Base-by-base conservation (phyloP, 1,140 invertebrate species). In the Pogonomyrmex barbatus region DNA sequence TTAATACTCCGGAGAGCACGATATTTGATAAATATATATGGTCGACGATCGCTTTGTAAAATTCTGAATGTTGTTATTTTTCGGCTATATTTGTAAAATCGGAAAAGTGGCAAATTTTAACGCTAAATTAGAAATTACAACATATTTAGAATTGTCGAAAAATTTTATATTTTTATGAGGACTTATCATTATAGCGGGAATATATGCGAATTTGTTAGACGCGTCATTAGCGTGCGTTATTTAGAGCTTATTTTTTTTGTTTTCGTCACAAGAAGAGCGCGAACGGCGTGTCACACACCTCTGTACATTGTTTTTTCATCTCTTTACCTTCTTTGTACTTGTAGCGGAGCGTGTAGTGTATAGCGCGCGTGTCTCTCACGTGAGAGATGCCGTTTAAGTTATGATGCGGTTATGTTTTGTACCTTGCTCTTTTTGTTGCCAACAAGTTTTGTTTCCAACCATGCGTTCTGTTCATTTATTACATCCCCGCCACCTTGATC, bases 401-500 rank as follows among this genome's bases (percentile, higher is more conserved):
- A 89, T 89, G 58, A 89, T 89, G 33, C 82, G 52, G 82, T 89
- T 89, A 89, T 84, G 89, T 90, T 90, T 89, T 94, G 92, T 94
- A 94, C 86, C 89, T 91, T 93, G 92, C 88, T 91, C 92, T 94
- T 93, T 91, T 92, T 93, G 92, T 92, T 93, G 91, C 89, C 90
- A 94, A 94, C 94, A 94, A 94, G 93, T 95, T 94, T 94, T 95
- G 93, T 94, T 94, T 94, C 90, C 93, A 94, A 93, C 88, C 90
- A 92, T 79, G 73, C 75, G 67, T 79, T 91, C 68, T 79, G 79
- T 92, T 92, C 87, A 82, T 93, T 93, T 91, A 89, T 91, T 90
- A 30, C 36, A 88, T 78, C 87, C 73, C 88, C 78, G 73, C 60
- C 77, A n/a, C 36, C 10, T 24, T 9, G 10, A 1, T 45, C 56